Conservation (phyloP, 2,888 invertebrate genomes). For the Seladonia tumulorum region DNA sequence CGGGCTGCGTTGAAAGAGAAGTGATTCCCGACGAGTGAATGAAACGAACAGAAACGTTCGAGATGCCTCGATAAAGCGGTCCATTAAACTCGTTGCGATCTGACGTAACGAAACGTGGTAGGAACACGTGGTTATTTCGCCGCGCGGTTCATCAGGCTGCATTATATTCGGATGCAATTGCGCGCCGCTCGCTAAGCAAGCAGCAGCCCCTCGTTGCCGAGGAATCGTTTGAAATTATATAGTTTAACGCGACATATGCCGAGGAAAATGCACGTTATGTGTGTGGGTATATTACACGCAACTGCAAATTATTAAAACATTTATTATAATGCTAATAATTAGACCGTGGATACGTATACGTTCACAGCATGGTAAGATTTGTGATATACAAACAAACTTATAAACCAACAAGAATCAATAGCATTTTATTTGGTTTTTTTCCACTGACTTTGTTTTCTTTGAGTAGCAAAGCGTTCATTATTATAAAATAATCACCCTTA, state of each 20-base stretch:
- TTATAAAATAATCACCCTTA: too few relatives aligned
- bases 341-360: neutral
- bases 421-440: too few relatives aligned
- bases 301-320: neutral
- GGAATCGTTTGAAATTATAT: neutral
- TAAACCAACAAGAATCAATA: too few relatives aligned
- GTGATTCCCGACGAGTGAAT: neutral
- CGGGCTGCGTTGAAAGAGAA: neutral
- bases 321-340: neutral
- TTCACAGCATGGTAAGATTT: neutral
- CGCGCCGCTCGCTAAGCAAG: neutral
- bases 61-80: neutral
- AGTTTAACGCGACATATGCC: neutral
- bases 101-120: neutral
- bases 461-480: too few relatives aligned
- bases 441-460: too few relatives aligned
- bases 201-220: neutral
- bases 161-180: conserved; percentile 13
- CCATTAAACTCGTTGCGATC: conserved; percentile 2
- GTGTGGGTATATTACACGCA: neutral
- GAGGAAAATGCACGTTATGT: neutral
- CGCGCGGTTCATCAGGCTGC: conserved; percentile 4
- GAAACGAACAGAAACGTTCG: neutral
- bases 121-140: neutral
- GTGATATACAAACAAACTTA: too few relatives aligned